Evolutionary conservation across 2,113 vertebrate genomes (phyloP).

Genomic region (Coracopsis vasa): DNA sequence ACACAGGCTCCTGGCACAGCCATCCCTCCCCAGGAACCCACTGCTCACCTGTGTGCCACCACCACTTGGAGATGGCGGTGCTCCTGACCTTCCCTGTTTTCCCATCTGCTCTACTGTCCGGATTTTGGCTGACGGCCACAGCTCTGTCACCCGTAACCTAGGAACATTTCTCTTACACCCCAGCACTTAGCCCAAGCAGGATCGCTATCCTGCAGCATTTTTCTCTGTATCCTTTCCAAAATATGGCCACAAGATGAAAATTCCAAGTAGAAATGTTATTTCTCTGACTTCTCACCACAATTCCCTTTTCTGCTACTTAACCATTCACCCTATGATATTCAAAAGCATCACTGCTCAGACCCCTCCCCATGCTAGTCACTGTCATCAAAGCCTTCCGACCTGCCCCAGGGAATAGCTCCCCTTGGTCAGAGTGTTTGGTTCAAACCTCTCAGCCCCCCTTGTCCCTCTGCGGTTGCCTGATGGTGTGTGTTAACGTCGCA

Average conservation of each 20-base stretch:
- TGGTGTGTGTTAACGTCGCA: accelerated
- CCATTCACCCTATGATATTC: accelerated
- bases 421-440: background rate
- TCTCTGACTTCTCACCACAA: background rate
- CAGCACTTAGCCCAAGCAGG: background rate
- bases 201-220: background rate
- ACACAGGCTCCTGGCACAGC: background rate
- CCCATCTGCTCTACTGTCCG: background rate
- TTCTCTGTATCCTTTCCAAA: background rate
- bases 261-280: background rate
- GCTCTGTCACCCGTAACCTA: background rate
- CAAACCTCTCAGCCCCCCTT: background rate
- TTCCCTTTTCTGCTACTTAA: background rate
- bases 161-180: background rate
- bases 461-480: background rate
- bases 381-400: background rate
- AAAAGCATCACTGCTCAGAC: background rate
- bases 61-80: accelerated
- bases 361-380: background rate
- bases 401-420: background rate
- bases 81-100: background rate
- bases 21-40: background rate
- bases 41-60: accelerated
- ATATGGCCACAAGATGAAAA: background rate
- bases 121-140: background rate